A percentile compares a stretch with the other conserved stretches of the same genome.
Conservation (phyloP, 92 coral and sea anemone genomes). For the Parazoanthus swiftii region DNA sequence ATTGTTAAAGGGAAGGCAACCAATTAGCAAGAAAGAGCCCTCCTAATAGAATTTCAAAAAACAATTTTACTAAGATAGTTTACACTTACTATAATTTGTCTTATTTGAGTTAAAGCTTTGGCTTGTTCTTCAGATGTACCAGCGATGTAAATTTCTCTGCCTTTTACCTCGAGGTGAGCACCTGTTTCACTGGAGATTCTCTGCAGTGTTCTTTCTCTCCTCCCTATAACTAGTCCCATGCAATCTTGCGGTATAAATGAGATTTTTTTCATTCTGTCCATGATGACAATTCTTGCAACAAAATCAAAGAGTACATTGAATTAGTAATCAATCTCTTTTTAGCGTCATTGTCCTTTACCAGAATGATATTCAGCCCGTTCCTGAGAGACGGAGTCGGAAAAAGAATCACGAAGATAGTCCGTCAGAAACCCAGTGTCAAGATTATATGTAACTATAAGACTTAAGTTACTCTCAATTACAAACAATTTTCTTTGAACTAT, state of each 20-base stretch:
- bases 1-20: not conserved
- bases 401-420: not conserved
- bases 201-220: not conserved
- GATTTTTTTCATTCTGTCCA: conserved; percentile 1
- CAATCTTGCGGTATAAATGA: conserved; percentile 18
- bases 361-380: not conserved
- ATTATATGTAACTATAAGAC: not conserved
- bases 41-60: not conserved
- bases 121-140: not conserved
- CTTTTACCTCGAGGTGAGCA: not conserved
- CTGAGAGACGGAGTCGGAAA: not conserved
- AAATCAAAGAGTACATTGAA: not conserved
- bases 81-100: conserved; percentile 4
- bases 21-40: not conserved
- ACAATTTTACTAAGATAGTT: not conserved
- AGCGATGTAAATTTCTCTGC: conserved; percentile 3
- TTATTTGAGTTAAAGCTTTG: not conserved
- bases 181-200: not conserved
- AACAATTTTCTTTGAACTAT: too few relatives aligned
- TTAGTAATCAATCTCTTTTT: not conserved
- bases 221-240: conserved; percentile 32
- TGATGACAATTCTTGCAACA: not conserved
- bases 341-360: not conserved
- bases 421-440: not conserved
- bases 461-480: not conserved